Conservation (phyloP, 2,888 invertebrate species). For the Athripsodes cinereus region DNA sequence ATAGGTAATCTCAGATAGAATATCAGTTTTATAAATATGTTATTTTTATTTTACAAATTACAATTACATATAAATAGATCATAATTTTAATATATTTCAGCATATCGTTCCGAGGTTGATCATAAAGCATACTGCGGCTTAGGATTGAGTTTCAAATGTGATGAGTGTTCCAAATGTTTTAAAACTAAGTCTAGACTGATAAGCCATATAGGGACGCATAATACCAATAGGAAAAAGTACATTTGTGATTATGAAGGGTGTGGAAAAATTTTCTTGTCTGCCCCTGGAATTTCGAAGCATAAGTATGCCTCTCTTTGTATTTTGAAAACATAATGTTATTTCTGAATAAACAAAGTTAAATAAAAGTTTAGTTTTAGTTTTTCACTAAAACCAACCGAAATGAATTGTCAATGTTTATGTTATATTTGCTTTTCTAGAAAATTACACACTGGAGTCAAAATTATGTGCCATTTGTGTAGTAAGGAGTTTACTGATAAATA, state of each 20-base stretch:
- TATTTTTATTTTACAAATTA: too few species aligned
- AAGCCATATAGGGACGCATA: constrained; percentile 16
- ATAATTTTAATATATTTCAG: background rate
- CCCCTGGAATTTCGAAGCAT: background rate
- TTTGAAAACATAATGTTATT: too few species aligned
- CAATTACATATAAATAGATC: too few species aligned
- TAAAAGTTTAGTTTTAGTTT: too few species aligned
- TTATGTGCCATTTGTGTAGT: background rate
- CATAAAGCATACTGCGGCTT: background rate
- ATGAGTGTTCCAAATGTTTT: constrained; percentile 18
- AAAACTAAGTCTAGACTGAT: constrained; percentile 14
- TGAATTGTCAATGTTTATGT: too few species aligned
- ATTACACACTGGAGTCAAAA: background rate
- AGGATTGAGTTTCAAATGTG: constrained; percentile 4
- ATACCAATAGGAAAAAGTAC: constrained; percentile 1
- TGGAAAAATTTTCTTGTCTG: background rate
- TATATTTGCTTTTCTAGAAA: background rate
- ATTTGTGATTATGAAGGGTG: background rate
- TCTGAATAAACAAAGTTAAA: too few species aligned
- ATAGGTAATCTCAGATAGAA: too few species aligned
- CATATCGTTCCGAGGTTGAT: background rate
- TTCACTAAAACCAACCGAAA: too few species aligned
- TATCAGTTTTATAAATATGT: too few species aligned
- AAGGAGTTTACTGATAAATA: background rate
- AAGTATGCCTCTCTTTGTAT: background rate